Conservation (phyloP, 2,888 invertebrate genomes). For the Patella depressa region DNA sequence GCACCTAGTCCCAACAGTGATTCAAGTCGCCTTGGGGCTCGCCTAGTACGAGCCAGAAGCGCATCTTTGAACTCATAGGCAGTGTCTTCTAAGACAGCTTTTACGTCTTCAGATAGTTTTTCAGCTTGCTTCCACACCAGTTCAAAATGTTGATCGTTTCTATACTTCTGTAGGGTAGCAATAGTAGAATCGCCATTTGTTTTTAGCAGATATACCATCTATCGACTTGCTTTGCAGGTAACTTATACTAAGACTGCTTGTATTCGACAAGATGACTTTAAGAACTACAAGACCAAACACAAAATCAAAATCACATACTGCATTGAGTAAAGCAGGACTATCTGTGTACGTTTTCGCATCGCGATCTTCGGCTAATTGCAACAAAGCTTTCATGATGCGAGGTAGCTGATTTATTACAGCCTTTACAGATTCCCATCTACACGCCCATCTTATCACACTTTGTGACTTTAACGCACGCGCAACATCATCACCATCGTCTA, state of each 20-base stretch:
- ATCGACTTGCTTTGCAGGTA: not conserved
- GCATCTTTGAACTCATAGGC: not conserved
- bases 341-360: not conserved
- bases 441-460: slow-evolving; percentile 5
- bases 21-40: not conserved
- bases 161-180: not conserved
- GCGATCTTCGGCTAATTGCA: not conserved
- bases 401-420: not conserved
- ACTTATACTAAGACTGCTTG: no score
- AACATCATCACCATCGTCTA: not conserved
- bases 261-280: not conserved
- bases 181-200: not conserved
- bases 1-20: not conserved
- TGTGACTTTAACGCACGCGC: not conserved
- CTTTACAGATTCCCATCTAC: not conserved
- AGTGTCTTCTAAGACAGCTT: not conserved
- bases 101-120: not conserved
- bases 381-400: not conserved
- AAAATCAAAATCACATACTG: not conserved
- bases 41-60: not conserved
- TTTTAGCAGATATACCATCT: not conserved
- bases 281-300: not conserved
- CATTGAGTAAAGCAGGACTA: not conserved
- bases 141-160: not conserved
- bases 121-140: not conserved